Base-by-base conservation (phyloP, 2,888 invertebrate genomes). In the Dicranocentrus wangi region DNA sequence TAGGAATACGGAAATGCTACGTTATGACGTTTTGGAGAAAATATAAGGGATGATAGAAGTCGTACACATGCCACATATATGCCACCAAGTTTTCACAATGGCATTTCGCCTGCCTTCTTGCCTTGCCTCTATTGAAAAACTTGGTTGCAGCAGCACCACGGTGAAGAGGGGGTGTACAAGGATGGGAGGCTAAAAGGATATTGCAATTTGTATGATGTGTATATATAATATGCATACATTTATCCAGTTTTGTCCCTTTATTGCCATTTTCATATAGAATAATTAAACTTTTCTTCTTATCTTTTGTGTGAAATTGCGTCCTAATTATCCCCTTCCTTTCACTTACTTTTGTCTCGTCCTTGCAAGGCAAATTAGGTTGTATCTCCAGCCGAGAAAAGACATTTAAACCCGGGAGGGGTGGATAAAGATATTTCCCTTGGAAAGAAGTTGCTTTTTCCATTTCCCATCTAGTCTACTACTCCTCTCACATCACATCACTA, bases 261-360 rank as follows among this genome's bases (percentile, higher is more conserved):
- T 76, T 76, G 55, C 68, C 51, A 60, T 76, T 60, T 76, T 76
- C 58, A 66, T 68, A 68, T 55, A 47, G 68, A 66, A 83, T 83
- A 84, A 85, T 85, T 84, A 84, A 84, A 83, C 78, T 84, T 85
- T 85, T 83, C 84, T 85, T 85, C 84, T 85, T 85, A 85, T 85
- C 85, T 85, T 66, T 76, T 58, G 81, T 84, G 68, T 83, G 81
- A 83, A 85, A 84, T 84, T 82, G 85, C 81, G 83, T 84, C 84
- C 85, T 85, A 85, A 85, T 85, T 84, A 85, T 85, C 82, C 81
- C 79, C 81, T 83, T 82, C 82, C 82, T 82, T 66, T 73, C 80
- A 73, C 80, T 82, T 76, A 76, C 77, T 63, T 71, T 71, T 75
- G 55, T 58, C 58, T 66, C 66, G 75, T 75, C 75, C 75, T 75